Evolutionary conservation across 2,113 vertebrate genomes (phyloP), one percentile per base, ranked within the genome.

Genomic region (Cryptomyrus ogoouensis): DNA sequence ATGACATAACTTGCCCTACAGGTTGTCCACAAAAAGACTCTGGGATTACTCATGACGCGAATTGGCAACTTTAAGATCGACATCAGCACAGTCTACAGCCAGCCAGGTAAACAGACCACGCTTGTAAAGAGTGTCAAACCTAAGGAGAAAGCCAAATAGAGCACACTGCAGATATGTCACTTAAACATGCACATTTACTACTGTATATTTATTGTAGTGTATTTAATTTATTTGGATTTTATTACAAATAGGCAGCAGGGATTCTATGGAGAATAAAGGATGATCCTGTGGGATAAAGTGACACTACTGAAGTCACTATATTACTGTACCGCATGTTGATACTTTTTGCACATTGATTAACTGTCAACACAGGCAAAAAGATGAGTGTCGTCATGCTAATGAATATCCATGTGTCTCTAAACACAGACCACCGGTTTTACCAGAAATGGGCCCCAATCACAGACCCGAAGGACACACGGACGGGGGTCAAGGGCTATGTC

Each of bases 381-480:
- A 19, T 53, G 44, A 52, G 4, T 39, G 58, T 66, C n/a, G 15
- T 47, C 31, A 46, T 1, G 47, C 24, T 89, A 49, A 49, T 21
- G n/a, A 47, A n/a, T 10, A 47, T 74, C 39, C 19, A 35, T 31
- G 4, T 58, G 6, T 89, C 62, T 92, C 39, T 44, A 0, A 12
- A 88, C 83, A 21, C 93, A 99, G 98, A 98, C 91, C 97, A 98
- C 91, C 95, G 96, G 15, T 99, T 99, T 94, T 97, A 97, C 92
- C 97, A 98, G 92, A 99, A 98, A 90, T 99, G 98, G 98, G 98
- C 98, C 62, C 97, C 97, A 4, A 95, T 99, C 90, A 97, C 96
- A 1, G 98, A 99, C 91, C 97, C 98, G 0, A 95, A 83, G 0
- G 98, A 99, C 92, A 99, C 97, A 6, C 93, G 93, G 62, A 96